Percentiles rank a stretch among this genome's conserved stretches.
Evolutionary conservation across 2,888 invertebrate species (phyloP).

Genomic region (Arrhopalites spinosus): DNA sequence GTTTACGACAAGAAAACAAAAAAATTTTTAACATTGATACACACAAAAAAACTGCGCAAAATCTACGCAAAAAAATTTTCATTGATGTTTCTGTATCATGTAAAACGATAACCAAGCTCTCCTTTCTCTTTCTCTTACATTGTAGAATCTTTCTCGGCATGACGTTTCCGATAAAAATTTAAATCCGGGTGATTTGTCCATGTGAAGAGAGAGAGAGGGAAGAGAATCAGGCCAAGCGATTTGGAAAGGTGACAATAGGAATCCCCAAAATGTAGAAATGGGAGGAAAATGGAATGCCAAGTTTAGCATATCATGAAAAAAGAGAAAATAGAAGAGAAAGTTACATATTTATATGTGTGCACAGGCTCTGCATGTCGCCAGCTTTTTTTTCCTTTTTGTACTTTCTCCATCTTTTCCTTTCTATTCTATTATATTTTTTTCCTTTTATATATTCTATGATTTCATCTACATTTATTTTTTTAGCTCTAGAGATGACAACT

Average conservation of each 20-base stretch:
- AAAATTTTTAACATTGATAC: too few relatives aligned
- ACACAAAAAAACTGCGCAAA: too few relatives aligned
- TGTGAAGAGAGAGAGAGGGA: background rate
- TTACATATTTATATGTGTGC: constrained; percentile 3
- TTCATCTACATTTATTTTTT: too few relatives aligned
- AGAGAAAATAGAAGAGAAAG: background rate
- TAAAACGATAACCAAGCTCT: too few relatives aligned
- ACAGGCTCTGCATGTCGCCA: background rate
- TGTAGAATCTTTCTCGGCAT: background rate
- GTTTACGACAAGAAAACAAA: background rate
- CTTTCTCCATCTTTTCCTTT: background rate
- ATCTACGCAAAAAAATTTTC: too few relatives aligned
- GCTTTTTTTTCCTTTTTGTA: background rate
- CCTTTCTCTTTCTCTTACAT: too few relatives aligned
- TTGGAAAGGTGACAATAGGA: constrained; percentile 26
- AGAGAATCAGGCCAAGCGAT: constrained; percentile 21
- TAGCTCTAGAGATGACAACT: too few relatives aligned
- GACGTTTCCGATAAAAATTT: constrained; percentile 18
- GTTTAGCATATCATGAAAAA: constrained; percentile 3
- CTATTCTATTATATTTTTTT: background rate
- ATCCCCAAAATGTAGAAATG: constrained; percentile 1
- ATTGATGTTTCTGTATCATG: too few relatives aligned
- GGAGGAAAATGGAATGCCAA: constrained; percentile 16
- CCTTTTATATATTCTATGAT: too few relatives aligned
- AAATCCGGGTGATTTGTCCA: constrained; percentile 18